Conservation (phyloP, 2,797 vertebrate genomes). For the Oceanodroma leucorhoa region DNA sequence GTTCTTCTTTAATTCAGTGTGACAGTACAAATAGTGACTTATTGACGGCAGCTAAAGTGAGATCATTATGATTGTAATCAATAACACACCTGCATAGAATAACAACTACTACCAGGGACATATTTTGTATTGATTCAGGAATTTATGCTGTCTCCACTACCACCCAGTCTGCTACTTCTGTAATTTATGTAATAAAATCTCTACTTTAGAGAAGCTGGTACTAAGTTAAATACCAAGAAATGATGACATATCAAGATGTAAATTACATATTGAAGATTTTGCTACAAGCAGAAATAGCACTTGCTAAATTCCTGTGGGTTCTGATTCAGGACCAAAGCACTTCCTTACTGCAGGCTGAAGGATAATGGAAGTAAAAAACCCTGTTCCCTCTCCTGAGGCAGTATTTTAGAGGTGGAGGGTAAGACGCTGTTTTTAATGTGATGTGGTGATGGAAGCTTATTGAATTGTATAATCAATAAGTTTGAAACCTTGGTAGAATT, state of each 20-base stretch:
- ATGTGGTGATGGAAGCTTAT: not conserved
- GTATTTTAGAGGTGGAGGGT: not conserved
- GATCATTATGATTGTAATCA: conserved; percentile 62
- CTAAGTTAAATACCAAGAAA: conserved; percentile 62
- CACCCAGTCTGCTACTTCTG: conserved; percentile 18
- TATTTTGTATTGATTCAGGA: conserved; percentile 60
- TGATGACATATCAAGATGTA: conserved; percentile 56
- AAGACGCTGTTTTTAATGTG: not conserved
- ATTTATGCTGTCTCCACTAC: conserved; percentile 30
- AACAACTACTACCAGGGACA: conserved; percentile 32
- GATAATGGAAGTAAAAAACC: not conserved
- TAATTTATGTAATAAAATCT: conserved; percentile 61
- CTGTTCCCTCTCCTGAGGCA: not conserved
- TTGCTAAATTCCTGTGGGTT: conserved; percentile 43
- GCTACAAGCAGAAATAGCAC: conserved; percentile 44
- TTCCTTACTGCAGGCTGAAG: conserved; percentile 27
- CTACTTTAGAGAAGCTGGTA: conserved; percentile 39
- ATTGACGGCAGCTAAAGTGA: conserved; percentile 50
- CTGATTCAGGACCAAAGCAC: conserved; percentile 30
- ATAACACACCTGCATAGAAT: conserved; percentile 63
- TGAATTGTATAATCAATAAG: not conserved
- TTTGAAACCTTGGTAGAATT: not conserved
- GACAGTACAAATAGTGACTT: conserved; percentile 41
- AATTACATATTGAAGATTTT: conserved; percentile 37
- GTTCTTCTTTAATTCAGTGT: conserved; percentile 37